A percentile compares a stretch with the other conserved stretches of the same genome.
Conservation (phyloP, 92 coral and sea anemone species). For the Chrysogorgia sp. region DNA sequence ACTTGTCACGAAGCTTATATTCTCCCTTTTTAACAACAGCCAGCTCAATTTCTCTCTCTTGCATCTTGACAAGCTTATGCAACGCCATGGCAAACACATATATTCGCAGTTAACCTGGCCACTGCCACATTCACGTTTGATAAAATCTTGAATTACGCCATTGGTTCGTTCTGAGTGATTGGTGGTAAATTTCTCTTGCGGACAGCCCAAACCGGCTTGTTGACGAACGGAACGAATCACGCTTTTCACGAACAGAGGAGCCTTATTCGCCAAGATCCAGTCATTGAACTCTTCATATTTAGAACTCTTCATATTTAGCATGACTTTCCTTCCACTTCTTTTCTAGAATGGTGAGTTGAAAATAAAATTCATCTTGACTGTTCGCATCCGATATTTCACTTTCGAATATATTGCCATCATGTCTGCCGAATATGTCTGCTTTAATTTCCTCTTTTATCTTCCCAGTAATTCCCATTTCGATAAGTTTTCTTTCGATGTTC, state of each 20-base stretch:
- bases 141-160: slow-evolving; percentile 44
- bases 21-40: slow-evolving; percentile 62
- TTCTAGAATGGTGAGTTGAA: slow-evolving; percentile 35
- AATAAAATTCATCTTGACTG: slow-evolving; percentile 32
- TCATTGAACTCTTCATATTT: slow-evolving; percentile 53
- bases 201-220: slow-evolving; percentile 58
- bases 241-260: slow-evolving; percentile 29
- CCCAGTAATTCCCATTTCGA: slow-evolving; percentile 17
- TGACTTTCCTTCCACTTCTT: slow-evolving; percentile 51
- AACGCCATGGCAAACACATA: slow-evolving; percentile 35
- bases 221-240: slow-evolving; percentile 51
- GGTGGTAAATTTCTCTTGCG: slow-evolving; percentile 54
- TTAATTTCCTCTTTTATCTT: slow-evolving; percentile 35
- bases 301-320: slow-evolving; percentile 41
- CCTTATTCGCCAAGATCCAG: slow-evolving; percentile 50
- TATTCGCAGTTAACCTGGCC: slow-evolving; percentile 19
- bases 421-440: slow-evolving; percentile 50
- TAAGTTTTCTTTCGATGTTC: slow-evolving; percentile 44
- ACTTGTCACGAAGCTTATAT: slow-evolving; percentile 55
- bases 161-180: slow-evolving; percentile 59
- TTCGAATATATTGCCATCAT: slow-evolving; percentile 46
- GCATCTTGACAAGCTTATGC: slow-evolving; percentile 28
- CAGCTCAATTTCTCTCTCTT: slow-evolving; percentile 57
- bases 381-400: slow-evolving; percentile 60
- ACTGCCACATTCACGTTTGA: neutral